These are phyloP conservation scores for Drosophila biarmipes DNA, from an alignment of 1,140 invertebrate genomes.

Conservation along the genomic window DNA sequence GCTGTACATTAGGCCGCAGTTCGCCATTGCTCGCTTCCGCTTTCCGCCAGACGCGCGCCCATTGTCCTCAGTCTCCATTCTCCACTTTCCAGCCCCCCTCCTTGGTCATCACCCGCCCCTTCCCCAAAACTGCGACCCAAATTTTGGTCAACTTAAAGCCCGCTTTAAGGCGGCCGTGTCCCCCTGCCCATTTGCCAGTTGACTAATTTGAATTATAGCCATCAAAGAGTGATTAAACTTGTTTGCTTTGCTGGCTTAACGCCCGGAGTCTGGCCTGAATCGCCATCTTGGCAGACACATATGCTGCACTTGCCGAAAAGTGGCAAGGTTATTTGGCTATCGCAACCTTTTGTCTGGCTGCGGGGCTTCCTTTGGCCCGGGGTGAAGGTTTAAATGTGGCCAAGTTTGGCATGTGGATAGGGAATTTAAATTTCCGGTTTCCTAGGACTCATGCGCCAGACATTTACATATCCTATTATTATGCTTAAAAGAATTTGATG, in stretches of 20 bases:
- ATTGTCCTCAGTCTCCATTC: slow-evolving; percentile 25
- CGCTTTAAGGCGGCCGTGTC: slow-evolving; percentile 56
- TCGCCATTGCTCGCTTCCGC: slow-evolving; percentile 70
- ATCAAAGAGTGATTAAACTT: slow-evolving; percentile 78
- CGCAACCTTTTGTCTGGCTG: slow-evolving; percentile 14
- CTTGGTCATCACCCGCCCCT: background rate
- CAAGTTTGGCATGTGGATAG: slow-evolving; percentile 1
- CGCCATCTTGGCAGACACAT: slow-evolving; percentile 59
- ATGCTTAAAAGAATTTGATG: background rate
- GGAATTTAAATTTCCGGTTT: background rate
- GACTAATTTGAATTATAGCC: slow-evolving; percentile 79
- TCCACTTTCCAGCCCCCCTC: slow-evolving; percentile 9
- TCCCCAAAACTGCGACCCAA: slow-evolving; percentile 34
- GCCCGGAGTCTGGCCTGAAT: slow-evolving; percentile 45
- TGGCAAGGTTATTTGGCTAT: slow-evolving; percentile 36
- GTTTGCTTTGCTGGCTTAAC: slow-evolving; percentile 53
- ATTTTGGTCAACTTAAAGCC: slow-evolving; percentile 65
- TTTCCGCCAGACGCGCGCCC: slow-evolving; percentile 58
- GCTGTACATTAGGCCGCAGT: slow-evolving; percentile 75
- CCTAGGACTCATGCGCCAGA: no score
- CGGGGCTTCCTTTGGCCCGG: background rate
- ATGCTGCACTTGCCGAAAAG: slow-evolving; percentile 22
- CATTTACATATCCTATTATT: background rate
- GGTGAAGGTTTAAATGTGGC: slow-evolving; percentile 4
- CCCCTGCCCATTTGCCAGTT: slow-evolving; percentile 68